Evolutionary conservation across 2,888 invertebrate species (phyloP).

Genomic region (Watsonalla binaria): DNA sequence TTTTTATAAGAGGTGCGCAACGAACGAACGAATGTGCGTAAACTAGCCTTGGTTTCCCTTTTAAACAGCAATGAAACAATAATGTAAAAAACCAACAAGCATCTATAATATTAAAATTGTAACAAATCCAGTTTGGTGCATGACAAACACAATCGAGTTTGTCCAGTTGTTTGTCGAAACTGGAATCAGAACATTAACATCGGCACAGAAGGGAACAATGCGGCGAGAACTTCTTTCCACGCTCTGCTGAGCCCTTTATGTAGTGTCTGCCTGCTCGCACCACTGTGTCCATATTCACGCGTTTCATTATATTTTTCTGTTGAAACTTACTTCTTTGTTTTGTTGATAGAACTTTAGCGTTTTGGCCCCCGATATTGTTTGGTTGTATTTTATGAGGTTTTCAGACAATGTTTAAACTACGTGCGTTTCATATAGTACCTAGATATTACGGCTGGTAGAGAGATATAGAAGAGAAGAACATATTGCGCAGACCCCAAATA

Average conservation of each 20-base stretch:
- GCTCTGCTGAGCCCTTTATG: constrained; percentile 41
- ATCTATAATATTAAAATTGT: too few species aligned
- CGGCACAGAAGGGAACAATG: constrained; percentile 24
- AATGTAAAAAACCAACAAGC: too few species aligned
- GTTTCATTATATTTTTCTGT: constrained; percentile 21
- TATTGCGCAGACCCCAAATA: too few species aligned
- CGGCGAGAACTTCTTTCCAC: constrained; percentile 34
- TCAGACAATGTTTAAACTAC: too few species aligned
- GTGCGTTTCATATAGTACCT: too few species aligned
- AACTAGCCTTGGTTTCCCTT: too few species aligned
- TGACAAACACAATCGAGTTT: constrained; percentile 23
- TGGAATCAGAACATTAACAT: constrained; percentile 24
- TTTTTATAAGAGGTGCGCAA: too few species aligned
- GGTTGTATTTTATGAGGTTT: not conserved
- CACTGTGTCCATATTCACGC: constrained; percentile 14
- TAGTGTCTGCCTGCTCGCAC: constrained; percentile 30
- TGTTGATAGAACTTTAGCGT: not conserved
- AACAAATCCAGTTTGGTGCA: not conserved
- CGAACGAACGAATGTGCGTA: too few species aligned
- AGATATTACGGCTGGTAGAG: too few species aligned
- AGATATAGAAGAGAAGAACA: too few species aligned
- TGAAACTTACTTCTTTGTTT: constrained; percentile 5
- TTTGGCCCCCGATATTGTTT: not conserved
- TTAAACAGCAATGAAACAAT: too few species aligned
- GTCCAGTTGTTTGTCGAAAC: constrained; percentile 23